Percentiles rank a stretch among this genome's conserved stretches.
Evolutionary conservation across 2,797 vertebrate species (phyloP).

Genomic region (Hippopotamyrus pictus): DNA sequence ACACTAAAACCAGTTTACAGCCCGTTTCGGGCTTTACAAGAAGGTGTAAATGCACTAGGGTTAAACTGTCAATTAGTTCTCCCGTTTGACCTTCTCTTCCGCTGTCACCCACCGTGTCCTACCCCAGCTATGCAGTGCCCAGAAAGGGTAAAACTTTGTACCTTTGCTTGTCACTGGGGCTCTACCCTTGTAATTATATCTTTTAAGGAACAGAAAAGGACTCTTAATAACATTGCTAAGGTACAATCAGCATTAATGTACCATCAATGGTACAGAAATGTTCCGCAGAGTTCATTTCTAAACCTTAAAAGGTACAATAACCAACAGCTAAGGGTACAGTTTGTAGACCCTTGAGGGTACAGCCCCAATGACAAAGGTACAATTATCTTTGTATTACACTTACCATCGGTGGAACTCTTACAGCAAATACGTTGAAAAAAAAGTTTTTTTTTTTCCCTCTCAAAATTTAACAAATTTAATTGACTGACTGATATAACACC

Average conservation of each 20-base stretch:
- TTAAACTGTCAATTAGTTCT: slow-evolving; percentile 47
- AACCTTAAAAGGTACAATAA: background rate
- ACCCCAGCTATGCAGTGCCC: background rate
- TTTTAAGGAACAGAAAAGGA: background rate
- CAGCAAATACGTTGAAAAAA: background rate
- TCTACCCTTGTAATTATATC: background rate
- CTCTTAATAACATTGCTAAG: background rate
- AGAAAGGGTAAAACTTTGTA: background rate
- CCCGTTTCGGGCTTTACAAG: slow-evolving; percentile 32
- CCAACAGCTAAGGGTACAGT: background rate
- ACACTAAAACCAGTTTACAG: slow-evolving; percentile 40
- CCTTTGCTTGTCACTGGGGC: too few relatives aligned
- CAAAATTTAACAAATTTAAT: background rate
- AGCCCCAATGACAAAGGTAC: background rate
- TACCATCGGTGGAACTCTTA: background rate
- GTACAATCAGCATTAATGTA: too few relatives aligned
- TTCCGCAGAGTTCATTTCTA: background rate
- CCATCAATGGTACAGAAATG: too few relatives aligned
- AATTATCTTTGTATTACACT: background rate
- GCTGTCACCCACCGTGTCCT: slow-evolving; percentile 32
- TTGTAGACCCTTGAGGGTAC: background rate
- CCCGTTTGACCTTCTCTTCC: slow-evolving; percentile 30
- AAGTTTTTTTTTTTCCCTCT: background rate
- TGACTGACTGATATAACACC: background rate
- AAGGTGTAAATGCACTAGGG: slow-evolving; percentile 44